Evolutionary conservation across 2,888 invertebrate genomes (phyloP), one percentile per base, ranked within the genome.

Genomic region (Stenichneumon culpator): DNA sequence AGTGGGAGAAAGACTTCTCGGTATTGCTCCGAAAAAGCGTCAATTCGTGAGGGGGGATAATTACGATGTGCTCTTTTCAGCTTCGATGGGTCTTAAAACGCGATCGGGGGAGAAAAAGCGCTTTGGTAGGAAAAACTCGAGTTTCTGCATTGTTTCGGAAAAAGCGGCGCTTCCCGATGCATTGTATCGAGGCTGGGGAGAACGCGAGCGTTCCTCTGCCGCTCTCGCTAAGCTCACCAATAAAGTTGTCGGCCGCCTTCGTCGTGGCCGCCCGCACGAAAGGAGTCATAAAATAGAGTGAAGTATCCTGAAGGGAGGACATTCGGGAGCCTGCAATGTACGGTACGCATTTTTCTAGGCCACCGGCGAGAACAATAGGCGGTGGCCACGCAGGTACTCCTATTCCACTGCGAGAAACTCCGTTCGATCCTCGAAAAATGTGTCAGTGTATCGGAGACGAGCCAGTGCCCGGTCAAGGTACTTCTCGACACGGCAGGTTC

Each of bases 141-240:
- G 22, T 57, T 57, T 57, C 32, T 47, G 79, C 22, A 80, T 86
- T 87, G 87, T 87, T 87, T 87, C 36, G 72, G 65, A 84, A 88
- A 88, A 84, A 81, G 79, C 83, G 83, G 84, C 84, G 87, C 82
- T 85, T 73, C 72, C 77, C 68, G 57, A 63, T 79, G 79, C 82
- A 86, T 87, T 86, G 83, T 87, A 69, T 50, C 80, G 77, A 73
- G 77, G 73, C 79, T 70, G 73, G 69, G 78, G 32, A 50, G 47
- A 44, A 50, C 19, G 47, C 69, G 47, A 67, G 57, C 57, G 22
- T 28, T 70, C 69, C 77, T 72, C 14, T 14, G 44, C 0, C 44
- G 44, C 44, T 63, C 81, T 16, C 60, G 28, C 85, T 89, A 88
- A 90, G 87, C 87, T 89, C 86, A 86, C 87, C 89, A 90, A 90